Base-by-base conservation (phyloP, 1,140 invertebrate species). In the Papilio dardanus region DNA sequence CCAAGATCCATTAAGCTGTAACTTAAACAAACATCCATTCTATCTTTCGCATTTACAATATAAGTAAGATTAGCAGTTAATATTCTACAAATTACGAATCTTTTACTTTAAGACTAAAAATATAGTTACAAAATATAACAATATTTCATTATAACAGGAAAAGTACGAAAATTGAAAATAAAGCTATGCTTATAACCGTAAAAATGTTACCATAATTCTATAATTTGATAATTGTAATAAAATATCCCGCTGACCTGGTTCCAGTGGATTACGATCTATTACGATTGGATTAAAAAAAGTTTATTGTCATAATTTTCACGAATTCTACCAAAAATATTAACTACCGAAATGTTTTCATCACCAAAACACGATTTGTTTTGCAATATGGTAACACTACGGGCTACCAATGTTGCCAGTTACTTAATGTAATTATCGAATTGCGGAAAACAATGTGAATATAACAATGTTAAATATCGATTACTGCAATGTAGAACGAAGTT, bases 211-310 rank as follows among this genome's bases (percentile, higher is more conserved):
- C 40, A 71, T 50, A 30, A 71, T 28, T 14, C 14, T 24, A 28
- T 71, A 71, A 71, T 71, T 46, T 46, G 42, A 28, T 71, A 50
- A 71, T 71, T 71, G 68, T 33, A 71, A 50, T 71, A 40, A 69
- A 69, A 30, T 19, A 21, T 71, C 16, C 30, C 68, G 28, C 12
- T 42, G 68, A 71, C 68, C 68, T 12, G 16, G 21, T 71, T 71
- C 21, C 37, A 28, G 40, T 71, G 68, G 24, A 71, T 71, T 71
- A 71, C 68, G 68, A n/a, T n/a, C 68, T 16, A 30, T 71, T 50
- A 71, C 68, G 24, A 42, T 24, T 28, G 40, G 28, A 30, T n/a
- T 31, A 31, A 71, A 68, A 68, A 28, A 71, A 50, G 21, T 42
- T 50, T 71, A 50, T 46, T 71, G 68, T 40, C 28, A 71, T 30